Evolutionary conservation across 1,140 invertebrate species (phyloP).

Genomic region (Choristoneura fumiferana): DNA sequence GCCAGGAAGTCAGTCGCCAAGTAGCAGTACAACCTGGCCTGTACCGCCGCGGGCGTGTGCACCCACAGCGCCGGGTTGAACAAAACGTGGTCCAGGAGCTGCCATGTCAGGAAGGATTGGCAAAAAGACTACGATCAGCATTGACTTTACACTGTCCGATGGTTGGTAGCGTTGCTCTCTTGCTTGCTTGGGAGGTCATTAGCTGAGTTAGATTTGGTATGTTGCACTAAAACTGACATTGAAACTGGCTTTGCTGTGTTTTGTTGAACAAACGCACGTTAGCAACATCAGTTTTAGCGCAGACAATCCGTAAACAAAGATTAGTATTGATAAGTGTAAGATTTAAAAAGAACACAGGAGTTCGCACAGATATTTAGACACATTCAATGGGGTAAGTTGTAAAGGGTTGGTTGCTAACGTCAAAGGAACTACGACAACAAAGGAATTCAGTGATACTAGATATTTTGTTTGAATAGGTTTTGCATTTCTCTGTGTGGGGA

Average conservation of each 20-base stretch:
- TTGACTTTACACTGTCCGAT: slow-evolving; percentile 69
- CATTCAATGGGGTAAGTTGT: no score
- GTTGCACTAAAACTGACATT: no score
- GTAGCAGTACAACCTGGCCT: slow-evolving; percentile 97
- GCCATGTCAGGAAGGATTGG: slow-evolving; percentile 82
- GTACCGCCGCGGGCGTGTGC: slow-evolving; percentile 97
- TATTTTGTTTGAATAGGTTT: background rate
- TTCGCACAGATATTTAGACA: background rate
- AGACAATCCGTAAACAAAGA: no score
- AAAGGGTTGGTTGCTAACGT: background rate
- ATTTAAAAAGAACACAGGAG: slow-evolving; percentile 7
- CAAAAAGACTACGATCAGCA: slow-evolving; percentile 72
- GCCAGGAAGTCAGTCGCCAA: slow-evolving; percentile 98
- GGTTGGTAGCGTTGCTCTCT: slow-evolving; percentile 65
- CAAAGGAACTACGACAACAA: slow-evolving; percentile 8
- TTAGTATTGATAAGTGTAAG: background rate
- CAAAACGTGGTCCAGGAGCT: slow-evolving; percentile 98
- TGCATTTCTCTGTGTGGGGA: background rate
- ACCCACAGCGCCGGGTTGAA: slow-evolving; percentile 99
- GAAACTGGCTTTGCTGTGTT: no score
- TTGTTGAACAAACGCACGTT: no score
- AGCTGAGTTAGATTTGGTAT: no score
- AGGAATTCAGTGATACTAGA: background rate
- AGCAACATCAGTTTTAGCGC: no score
- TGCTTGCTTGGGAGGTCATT: slow-evolving; percentile 34